Evolutionary conservation across 2,113 vertebrate genomes (phyloP), one percentile per base, ranked within the genome.

Genomic region (Melanerpes aurifrons): DNA sequence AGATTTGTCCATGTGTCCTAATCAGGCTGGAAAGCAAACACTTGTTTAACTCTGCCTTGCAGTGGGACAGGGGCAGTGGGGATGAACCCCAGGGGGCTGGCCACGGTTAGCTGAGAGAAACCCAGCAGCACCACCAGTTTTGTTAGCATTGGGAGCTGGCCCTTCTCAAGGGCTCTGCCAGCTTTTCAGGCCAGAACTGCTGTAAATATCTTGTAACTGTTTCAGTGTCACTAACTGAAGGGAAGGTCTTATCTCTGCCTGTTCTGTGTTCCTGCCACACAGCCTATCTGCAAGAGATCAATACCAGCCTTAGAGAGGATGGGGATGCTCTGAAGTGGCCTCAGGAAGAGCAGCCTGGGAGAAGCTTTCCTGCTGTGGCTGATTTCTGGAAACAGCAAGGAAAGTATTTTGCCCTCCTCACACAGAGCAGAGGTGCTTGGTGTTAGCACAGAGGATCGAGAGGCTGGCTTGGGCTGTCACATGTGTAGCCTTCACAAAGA

Each of bases 1-100:
- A 73, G 91, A 17, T 40, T 59, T 81, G 31, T 31, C 28, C 0
- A 0, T 25, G 62, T 58, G 40, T 81, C 73, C 83, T 93, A 68
- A 75, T 75, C 59, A 47, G 82, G n/a, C 78, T 57, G 58, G 53
- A 84, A 86, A 90, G 81, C 19, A 81, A 92, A 74, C 13, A 32
- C 12, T 3, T 12, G 4, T 50, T 79, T 91, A 72, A 37, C 35
- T 24, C 3, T 29, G 22, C 18, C 37, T 82, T n/a, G 35, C 24
- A 71, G 35, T 32, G 61, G 64, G 16, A 3, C 1, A 1, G 28
- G 2, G 3, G 45, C 71, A 63, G 24, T 0, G 1, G 31, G 45
- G 24, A 11, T 37, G 68, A 58, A 77, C 62, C 37, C 61, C 18
- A 40, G 45, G 57, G 40, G 21, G 5, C 50, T 62, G 13, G 61